These are phyloP conservation scores for Cryptoblepharus egeriae DNA, from an alignment of 2,797 vertebrate species.

Conservation along the genomic window DNA sequence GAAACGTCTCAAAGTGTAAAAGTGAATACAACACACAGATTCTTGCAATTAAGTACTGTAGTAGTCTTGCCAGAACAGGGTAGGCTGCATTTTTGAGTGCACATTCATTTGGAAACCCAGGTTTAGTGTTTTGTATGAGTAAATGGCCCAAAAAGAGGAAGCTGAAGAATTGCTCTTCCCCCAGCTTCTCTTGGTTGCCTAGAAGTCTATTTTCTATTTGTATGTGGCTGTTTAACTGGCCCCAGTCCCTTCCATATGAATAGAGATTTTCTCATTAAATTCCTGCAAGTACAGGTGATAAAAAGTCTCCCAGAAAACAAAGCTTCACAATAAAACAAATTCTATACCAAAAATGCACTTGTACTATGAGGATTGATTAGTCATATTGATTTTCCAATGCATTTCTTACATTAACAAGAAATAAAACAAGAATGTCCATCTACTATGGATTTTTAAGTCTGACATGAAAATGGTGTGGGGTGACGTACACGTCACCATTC, in stretches of 20 bases:
- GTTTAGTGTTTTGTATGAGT: background rate
- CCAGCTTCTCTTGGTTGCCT: background rate
- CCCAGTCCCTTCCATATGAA: background rate
- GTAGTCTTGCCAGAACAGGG: background rate
- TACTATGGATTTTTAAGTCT: slow-evolving; percentile 48
- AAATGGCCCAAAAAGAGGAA: background rate
- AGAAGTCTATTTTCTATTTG: background rate
- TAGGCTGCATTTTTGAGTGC: background rate
- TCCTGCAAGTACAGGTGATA: background rate
- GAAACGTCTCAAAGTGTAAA: background rate
- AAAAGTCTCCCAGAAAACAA: background rate
- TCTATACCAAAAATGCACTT: slow-evolving; percentile 19
- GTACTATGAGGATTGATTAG: slow-evolving; percentile 31
- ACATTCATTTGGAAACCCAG: background rate
- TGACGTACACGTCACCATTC: slow-evolving; percentile 29
- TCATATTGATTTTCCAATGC: slow-evolving; percentile 49
- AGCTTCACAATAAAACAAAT: slow-evolving; percentile 52
- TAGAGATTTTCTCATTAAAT: background rate
- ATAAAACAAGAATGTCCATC: slow-evolving; percentile 40
- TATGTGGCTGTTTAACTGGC: background rate
- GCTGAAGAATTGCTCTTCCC: background rate
- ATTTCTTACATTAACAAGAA: slow-evolving; percentile 53
- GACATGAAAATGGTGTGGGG: slow-evolving; percentile 32
- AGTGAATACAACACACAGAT: background rate
- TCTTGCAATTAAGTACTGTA: background rate